A percentile compares a stretch with the other conserved stretches of the same genome.
Conservation (phyloP, 2,888 invertebrate genomes). For the Drosophila paracracens region DNA sequence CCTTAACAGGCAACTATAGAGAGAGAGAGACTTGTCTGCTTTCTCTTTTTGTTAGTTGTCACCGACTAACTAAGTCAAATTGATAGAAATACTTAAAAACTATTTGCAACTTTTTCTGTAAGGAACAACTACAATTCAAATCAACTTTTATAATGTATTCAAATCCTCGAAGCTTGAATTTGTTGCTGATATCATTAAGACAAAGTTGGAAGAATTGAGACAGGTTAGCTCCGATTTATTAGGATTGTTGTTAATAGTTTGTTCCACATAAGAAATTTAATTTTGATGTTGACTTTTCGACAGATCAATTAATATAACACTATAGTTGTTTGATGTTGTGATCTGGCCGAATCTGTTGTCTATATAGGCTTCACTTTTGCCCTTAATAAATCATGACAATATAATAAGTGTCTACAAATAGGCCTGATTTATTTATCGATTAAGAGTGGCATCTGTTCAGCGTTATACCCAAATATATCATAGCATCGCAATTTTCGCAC, state of each 20-base stretch:
- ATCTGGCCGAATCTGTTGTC: rapidly evolving
- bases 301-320: not conserved
- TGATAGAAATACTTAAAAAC: not conserved
- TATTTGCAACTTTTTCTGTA: not conserved
- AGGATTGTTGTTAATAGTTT: not conserved
- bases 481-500: conserved; percentile 44
- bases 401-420: not conserved
- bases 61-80: not conserved
- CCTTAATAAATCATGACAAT: not conserved
- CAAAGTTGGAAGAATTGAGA: not conserved
- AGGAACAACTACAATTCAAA: not conserved
- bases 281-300: not conserved
- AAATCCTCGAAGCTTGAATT: not conserved
- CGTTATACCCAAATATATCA: conserved; percentile 11
- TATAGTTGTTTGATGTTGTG: not conserved
- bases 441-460: conserved; percentile 25
- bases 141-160: not conserved
- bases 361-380: not conserved
- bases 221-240: not conserved
- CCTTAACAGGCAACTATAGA: not conserved
- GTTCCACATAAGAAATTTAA: not conserved
- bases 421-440: conserved; percentile 32
- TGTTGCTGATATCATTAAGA: not conserved
- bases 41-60: not conserved
- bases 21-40: not conserved